Conservation (phyloP, 1,140 invertebrate genomes). For the Solenopsis fugax region DNA sequence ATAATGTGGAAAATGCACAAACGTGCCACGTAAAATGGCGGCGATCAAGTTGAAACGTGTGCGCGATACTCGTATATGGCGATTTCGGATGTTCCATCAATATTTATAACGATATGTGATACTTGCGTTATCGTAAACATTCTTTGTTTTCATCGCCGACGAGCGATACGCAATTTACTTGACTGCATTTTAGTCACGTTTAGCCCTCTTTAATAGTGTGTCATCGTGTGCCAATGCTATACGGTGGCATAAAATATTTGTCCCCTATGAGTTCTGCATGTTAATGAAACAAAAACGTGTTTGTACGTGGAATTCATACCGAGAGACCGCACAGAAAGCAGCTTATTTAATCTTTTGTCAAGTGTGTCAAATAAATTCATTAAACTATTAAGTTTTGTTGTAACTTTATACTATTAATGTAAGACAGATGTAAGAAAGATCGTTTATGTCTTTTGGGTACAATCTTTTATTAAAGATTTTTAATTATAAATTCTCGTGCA, state of each 20-base stretch:
- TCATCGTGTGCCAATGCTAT: slow-evolving; percentile 76
- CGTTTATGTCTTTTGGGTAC: background rate
- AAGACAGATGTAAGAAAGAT: background rate
- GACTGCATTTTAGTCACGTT: slow-evolving; percentile 75
- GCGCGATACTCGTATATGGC: background rate
- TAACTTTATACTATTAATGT: background rate
- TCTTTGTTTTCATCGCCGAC: slow-evolving; percentile 22
- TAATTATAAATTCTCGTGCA: background rate
- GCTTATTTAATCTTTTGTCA: slow-evolving; percentile 8
- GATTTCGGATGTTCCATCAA: slow-evolving; percentile 8
- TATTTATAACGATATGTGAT: slow-evolving; percentile 29
- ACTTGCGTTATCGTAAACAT: slow-evolving; percentile 35
- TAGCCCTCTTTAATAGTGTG: slow-evolving; percentile 79
- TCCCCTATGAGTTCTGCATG: slow-evolving; percentile 75
- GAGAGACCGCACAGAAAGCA: background rate
- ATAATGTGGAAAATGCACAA: slow-evolving; percentile 9
- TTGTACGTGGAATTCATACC: slow-evolving; percentile 68
- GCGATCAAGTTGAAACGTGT: background rate
- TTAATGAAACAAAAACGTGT: slow-evolving; percentile 72
- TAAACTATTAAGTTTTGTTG: background rate
- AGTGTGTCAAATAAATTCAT: background rate
- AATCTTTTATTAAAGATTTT: background rate
- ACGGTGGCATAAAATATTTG: slow-evolving; percentile 74
- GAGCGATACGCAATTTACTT: slow-evolving; percentile 21
- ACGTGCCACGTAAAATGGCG: slow-evolving; percentile 5